Percentiles rank a stretch among this genome's conserved stretches.
phyloP scores from a whole-genome alignment of 2,113 vertebrate genomes.

The Peromyscus leucopus region DNA sequence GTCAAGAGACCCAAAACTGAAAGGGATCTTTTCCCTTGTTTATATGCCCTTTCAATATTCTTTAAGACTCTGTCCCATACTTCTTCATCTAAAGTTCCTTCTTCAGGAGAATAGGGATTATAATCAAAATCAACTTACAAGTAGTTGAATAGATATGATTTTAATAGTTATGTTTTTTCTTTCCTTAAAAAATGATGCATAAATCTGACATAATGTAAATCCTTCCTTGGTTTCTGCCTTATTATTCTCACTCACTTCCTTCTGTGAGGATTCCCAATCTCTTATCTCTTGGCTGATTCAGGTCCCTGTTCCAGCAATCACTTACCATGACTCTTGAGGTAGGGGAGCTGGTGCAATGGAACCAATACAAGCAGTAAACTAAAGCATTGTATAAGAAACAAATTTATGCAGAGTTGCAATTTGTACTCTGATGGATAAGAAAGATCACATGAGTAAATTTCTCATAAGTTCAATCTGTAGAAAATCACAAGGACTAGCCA shows the following conservation, averaged over 20 bases:
- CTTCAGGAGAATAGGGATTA: neutral
- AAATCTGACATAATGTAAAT: neutral
- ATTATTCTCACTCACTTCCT: neutral
- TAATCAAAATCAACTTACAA: neutral
- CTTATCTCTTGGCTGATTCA: neutral
- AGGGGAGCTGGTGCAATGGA: neutral
- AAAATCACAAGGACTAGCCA: neutral
- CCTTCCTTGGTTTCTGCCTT: neutral
- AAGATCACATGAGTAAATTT: neutral
- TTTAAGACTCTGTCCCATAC: neutral
- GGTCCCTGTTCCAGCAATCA: neutral
- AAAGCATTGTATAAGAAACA: neutral
- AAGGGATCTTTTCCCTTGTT: neutral
- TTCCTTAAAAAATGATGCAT: neutral
- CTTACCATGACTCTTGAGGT: neutral
- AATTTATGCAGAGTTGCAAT: neutral
- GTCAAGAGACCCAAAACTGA: too few species aligned
- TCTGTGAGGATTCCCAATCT: neutral
- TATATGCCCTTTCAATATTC: neutral
- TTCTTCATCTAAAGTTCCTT: neutral
- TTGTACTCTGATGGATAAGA: neutral
- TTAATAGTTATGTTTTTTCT: neutral
- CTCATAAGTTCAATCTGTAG: neutral
- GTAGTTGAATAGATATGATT: neutral
- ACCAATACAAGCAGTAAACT: neutral